These are phyloP conservation scores for Spisula subtruncata DNA, from an alignment of 2,888 invertebrate species.

Conservation along the genomic window DNA sequence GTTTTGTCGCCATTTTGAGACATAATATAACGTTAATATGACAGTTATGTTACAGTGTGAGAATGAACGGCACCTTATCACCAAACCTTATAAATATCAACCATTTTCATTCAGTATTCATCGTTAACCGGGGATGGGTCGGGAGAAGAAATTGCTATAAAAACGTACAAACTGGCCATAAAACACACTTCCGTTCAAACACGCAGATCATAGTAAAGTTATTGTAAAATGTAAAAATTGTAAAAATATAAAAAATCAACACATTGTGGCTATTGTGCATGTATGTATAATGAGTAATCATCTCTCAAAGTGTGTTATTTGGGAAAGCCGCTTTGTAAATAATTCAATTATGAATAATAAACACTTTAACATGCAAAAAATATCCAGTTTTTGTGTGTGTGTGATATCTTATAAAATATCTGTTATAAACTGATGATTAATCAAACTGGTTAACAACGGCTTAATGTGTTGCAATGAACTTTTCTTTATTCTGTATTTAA, in stretches of 20 bases:
- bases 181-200: background rate
- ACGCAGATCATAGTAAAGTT: background rate
- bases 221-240: no score
- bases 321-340: no score
- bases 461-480: background rate
- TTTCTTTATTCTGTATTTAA: background rate
- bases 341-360: background rate
- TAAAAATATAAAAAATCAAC: no score
- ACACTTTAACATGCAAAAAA: background rate
- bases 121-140: background rate
- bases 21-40: constrained; percentile 49
- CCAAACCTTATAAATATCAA: background rate
- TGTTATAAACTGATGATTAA: background rate
- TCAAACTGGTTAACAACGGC: background rate
- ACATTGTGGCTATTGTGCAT: background rate
- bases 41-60: constrained; percentile 49
- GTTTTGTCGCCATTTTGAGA: constrained; percentile 37
- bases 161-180: background rate
- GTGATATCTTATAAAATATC: background rate
- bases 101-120: constrained; percentile 15
- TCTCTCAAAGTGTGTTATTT: no score
- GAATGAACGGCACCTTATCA: constrained; percentile 32
- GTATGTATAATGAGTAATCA: background rate
- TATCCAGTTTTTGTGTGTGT: background rate
- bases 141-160: background rate